Percentiles rank a stretch among this genome's conserved stretches.
These are phyloP conservation scores for Bungarus multicinctus DNA, from an alignment of 2,113 vertebrate genomes.

Conservation along the genomic window DNA sequence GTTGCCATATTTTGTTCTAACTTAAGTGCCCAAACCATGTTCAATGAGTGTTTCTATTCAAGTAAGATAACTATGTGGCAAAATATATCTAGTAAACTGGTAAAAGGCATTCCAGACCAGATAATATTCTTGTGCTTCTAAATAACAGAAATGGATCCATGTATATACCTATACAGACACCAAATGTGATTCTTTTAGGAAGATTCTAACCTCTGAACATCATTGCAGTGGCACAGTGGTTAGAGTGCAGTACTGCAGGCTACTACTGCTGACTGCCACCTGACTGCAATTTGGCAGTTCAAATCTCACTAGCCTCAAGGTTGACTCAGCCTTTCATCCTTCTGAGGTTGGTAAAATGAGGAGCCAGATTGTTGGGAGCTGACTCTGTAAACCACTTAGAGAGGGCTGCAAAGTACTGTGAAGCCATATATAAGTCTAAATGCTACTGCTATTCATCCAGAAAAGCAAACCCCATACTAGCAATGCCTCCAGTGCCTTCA, in stretches of 20 bases:
- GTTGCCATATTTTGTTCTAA: background rate
- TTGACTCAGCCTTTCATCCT: too few relatives aligned
- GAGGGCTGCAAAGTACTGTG: too few relatives aligned
- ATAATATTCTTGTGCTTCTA: background rate
- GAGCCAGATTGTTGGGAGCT: too few relatives aligned
- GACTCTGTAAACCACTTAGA: too few relatives aligned
- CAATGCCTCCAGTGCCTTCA: background rate
- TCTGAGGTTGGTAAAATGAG: too few relatives aligned
- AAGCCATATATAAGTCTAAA: too few relatives aligned
- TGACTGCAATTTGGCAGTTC: too few relatives aligned
- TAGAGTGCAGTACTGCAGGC: too few relatives aligned
- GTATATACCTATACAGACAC: background rate
- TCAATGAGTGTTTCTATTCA: background rate
- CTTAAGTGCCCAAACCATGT: background rate
- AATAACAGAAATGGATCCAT: background rate
- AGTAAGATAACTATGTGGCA: background rate
- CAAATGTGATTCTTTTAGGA: background rate
- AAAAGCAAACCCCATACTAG: background rate
- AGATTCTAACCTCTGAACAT: background rate
- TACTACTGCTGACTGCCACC: too few relatives aligned
- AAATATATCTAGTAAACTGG: background rate
- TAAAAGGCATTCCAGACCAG: background rate
- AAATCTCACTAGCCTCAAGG: too few relatives aligned
- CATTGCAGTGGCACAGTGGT: too few relatives aligned
- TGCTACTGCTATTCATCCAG: background rate